Base-by-base conservation (phyloP, 2,113 vertebrate species). In the Melanerpes aurifrons region DNA sequence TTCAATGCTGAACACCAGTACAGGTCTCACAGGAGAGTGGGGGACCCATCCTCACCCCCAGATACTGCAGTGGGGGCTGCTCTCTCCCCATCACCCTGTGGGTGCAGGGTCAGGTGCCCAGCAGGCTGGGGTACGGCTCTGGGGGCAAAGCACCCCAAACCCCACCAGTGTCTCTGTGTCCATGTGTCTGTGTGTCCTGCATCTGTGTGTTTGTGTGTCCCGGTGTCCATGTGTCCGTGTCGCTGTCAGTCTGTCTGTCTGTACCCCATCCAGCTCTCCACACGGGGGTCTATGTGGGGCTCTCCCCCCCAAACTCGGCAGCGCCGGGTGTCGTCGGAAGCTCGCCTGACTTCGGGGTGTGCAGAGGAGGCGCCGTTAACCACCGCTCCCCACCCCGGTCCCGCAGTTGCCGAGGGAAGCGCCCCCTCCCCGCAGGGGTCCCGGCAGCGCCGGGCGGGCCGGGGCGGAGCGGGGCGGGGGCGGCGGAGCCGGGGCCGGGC, bases 1-100 rank as follows among this genome's bases (percentile, higher is more conserved):
- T 11, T 10, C 1, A 4, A 7, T 14, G 24, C 56, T 13, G 25
- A 35, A 10, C 25, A 14, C 14, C 8, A 3, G n/a, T 0, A 2
- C 63, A 7, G 67, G 29, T 69, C 35, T 15, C 47, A 0, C 3
- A 3, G 48, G 6, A 17, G 45, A 4, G 1, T 1, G 7, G 79
- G 11, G 48, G 59, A 26, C 32, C 68, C 47, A 50, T 21, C 0
- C 15, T 15, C 47, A 14, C n/a, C 64, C 73, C 68, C 3, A 28
- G 68, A 17, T 2, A 14, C 57, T 61, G 0, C 3, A 8, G 10
- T 4, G 2, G 47, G 61, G 25, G 24, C 40, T 57, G 73, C 35
- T 20, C 0, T 11, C 37, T 2, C 14, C 72, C 64, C 32, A 24
- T 5, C 25, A 1, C 26, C 0, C 28, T 2, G 29, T 8, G 47